A percentile compares a stretch with the other conserved stretches of the same genome.
phyloP scores from a whole-genome alignment of 1,140 invertebrate species.

The Belonocnema kinseyi region DNA sequence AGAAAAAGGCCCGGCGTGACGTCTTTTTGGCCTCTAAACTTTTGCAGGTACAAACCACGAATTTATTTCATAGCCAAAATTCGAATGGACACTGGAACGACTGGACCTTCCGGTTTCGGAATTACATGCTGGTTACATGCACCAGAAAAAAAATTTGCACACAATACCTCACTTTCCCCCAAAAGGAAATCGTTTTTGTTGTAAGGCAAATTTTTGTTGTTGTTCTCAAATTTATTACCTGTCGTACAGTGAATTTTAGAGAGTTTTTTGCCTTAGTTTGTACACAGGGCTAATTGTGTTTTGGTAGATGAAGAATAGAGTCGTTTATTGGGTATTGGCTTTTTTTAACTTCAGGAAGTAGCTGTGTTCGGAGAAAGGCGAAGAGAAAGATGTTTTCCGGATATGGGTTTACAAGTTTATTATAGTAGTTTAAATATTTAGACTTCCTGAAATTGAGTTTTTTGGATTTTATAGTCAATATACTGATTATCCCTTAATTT shows the following conservation, averaged over 20 bases:
- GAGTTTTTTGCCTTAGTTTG: neutral
- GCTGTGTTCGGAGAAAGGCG: too few relatives aligned
- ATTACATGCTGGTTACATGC: conserved; percentile 24
- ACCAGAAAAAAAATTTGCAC: neutral
- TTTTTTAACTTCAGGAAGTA: too few relatives aligned
- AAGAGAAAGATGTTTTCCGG: too few relatives aligned
- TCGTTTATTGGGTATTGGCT: too few relatives aligned
- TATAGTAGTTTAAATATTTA: too few relatives aligned
- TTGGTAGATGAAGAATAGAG: too few relatives aligned
- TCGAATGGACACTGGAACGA: conserved; percentile 1
- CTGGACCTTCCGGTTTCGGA: conserved; percentile 19
- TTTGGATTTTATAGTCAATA: too few relatives aligned
- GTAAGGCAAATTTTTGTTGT: neutral
- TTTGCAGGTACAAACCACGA: conserved; percentile 7
- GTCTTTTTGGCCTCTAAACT: neutral
- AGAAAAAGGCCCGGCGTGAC: conserved; percentile 7
- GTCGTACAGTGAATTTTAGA: too few relatives aligned
- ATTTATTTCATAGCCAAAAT: neutral
- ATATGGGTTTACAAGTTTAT: too few relatives aligned
- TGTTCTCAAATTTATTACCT: neutral
- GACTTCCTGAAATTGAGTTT: too few relatives aligned
- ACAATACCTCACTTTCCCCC: neutral
- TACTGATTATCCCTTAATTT: too few relatives aligned
- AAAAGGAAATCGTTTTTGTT: neutral
- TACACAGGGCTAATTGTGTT: too few relatives aligned